Evolutionary conservation across 2,113 vertebrate species (phyloP).

Genomic region (Rhabdomys dilectus): DNA sequence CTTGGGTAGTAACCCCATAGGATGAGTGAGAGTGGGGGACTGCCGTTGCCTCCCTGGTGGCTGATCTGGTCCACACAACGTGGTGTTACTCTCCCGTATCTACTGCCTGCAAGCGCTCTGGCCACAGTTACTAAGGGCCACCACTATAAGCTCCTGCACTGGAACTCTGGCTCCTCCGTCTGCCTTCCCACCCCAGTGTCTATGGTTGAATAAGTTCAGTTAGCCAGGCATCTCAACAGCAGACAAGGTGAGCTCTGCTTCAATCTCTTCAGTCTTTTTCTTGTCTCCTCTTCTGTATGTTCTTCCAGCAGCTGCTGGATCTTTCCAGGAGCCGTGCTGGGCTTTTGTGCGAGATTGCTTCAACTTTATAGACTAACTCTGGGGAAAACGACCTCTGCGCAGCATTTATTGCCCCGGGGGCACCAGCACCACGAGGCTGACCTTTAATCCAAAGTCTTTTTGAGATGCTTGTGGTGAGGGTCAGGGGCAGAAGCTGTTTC

Average conservation of each 20-base stretch:
- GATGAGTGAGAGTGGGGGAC: too few species aligned
- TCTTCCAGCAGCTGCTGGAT: neutral
- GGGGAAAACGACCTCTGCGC: slow-evolving; percentile 3
- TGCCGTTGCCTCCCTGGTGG: too few species aligned
- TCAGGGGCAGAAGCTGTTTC: neutral
- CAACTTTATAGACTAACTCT: neutral
- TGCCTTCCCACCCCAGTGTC: neutral
- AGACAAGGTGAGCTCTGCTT: neutral
- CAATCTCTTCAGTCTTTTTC: neutral
- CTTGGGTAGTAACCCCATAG: neutral
- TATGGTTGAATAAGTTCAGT: fast-evolving
- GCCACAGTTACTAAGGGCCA: fast-evolving
- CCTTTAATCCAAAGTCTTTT: neutral
- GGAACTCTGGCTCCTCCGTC: neutral
- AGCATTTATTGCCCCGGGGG: neutral
- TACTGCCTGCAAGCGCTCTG: fast-evolving
- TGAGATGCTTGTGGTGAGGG: neutral
- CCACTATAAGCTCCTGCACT: fast-evolving
- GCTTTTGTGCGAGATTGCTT: neutral
- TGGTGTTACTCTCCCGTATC: fast-evolving
- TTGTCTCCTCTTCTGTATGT: neutral
- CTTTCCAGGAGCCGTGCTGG: neutral
- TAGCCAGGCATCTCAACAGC: neutral
- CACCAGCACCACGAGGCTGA: neutral
- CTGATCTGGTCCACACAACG: fast-evolving